These are phyloP conservation scores for Grallaria varia DNA, from an alignment of 2,113 vertebrate genomes.

Conservation along the genomic window DNA sequence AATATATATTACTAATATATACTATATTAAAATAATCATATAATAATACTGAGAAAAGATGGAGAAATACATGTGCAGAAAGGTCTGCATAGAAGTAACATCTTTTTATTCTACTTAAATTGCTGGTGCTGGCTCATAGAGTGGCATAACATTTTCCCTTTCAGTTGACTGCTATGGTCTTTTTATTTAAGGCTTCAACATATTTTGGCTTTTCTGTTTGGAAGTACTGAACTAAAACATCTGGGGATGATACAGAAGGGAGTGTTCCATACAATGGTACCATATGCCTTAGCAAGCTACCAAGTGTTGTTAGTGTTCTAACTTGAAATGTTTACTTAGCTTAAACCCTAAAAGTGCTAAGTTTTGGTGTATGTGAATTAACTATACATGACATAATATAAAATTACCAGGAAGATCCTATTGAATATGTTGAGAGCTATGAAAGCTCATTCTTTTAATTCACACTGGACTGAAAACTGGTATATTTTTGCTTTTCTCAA, in stretches of 20 bases:
- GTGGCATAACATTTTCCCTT: neutral
- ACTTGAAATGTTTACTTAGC: neutral
- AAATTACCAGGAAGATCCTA: neutral
- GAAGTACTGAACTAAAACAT: neutral
- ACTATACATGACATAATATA: neutral
- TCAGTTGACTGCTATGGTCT: neutral
- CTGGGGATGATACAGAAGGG: neutral
- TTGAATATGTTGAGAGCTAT: neutral
- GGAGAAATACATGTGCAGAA: neutral
- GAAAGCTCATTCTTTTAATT: neutral
- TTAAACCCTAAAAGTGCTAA: neutral
- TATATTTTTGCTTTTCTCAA: neutral
- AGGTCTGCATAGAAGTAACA: neutral
- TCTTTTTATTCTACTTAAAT: neutral
- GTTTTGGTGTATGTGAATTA: neutral
- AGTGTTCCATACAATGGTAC: neutral
- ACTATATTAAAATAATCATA: neutral
- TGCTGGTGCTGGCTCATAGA: neutral
- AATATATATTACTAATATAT: too few relatives aligned
- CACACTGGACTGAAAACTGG: neutral
- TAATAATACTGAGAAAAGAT: neutral
- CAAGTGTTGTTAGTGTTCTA: neutral
- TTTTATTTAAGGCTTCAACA: neutral
- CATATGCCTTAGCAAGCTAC: neutral
- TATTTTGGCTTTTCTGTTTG: neutral